These are phyloP conservation scores for Nemurella pictetii DNA, from an alignment of 2,888 invertebrate species.

Conservation along the genomic window DNA sequence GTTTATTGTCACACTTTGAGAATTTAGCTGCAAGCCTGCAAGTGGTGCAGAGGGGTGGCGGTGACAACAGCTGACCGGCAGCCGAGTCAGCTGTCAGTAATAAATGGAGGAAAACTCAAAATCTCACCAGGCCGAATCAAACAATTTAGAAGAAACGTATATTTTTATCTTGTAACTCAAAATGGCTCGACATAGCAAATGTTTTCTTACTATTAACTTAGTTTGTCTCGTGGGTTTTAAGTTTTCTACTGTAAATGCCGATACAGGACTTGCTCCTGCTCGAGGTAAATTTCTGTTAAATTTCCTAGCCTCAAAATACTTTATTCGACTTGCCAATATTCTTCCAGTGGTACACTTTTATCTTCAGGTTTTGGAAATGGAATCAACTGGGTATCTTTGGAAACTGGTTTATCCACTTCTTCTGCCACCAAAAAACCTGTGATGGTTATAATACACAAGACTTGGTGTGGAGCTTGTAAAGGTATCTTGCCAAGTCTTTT, in stretches of 20 bases:
- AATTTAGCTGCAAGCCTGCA: too few species aligned
- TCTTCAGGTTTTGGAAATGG: slow-evolving; percentile 39
- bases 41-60: too few species aligned
- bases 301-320: not conserved
- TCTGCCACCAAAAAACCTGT: slow-evolving; percentile 56
- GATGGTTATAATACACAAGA: slow-evolving; percentile 68
- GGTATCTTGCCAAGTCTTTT: slow-evolving; percentile 47
- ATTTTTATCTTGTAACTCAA: not conserved
- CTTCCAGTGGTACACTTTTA: too few species aligned
- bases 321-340: not conserved
- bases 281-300: not conserved
- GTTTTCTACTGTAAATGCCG: not conserved
- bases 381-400: slow-evolving; percentile 32
- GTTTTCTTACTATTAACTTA: slow-evolving; percentile 10
- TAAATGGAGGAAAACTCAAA: not conserved
- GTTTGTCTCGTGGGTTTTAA: slow-evolving; percentile 11
- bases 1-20: too few species aligned
- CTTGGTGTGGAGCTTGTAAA: slow-evolving; percentile 68
- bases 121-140: not conserved
- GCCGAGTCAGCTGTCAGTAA: not conserved
- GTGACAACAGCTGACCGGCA: not conserved
- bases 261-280: not conserved
- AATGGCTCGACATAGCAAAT: not conserved
- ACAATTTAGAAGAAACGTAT: not conserved
- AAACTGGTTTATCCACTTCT: slow-evolving; percentile 30